A percentile compares a stretch with the other conserved stretches of the same genome.
These are phyloP conservation scores for Drosophila mercatorum DNA, from an alignment of 2,888 invertebrate species.

Conservation along the genomic window DNA sequence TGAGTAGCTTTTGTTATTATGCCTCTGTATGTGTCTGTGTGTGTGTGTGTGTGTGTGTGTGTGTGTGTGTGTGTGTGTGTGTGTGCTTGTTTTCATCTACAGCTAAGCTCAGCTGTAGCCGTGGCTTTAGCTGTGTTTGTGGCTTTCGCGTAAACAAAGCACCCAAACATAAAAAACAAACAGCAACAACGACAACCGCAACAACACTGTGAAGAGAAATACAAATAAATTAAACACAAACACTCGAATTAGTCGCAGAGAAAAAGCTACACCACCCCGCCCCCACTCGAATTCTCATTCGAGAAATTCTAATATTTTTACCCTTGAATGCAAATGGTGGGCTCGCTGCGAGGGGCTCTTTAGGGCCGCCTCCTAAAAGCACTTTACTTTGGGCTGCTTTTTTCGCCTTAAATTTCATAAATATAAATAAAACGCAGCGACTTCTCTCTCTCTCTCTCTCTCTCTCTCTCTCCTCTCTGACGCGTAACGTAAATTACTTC, in stretches of 20 bases:
- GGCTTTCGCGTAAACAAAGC: constrained; percentile 59
- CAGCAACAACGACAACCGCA: not conserved
- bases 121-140: constrained; percentile 35
- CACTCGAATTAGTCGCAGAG: constrained; percentile 32
- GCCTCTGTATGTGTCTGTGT: constrained; percentile 15
- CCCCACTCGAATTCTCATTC: constrained; percentile 20
- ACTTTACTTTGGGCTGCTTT: constrained; percentile 58
- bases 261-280: too few relatives aligned
- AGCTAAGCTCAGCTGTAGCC: constrained; percentile 51
- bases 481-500: constrained; percentile 68
- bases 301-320: constrained; percentile 68
- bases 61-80: constrained; percentile 32
- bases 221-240: constrained; percentile 31
- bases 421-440: constrained; percentile 52
- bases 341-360: not conserved
- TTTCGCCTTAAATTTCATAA: constrained; percentile 41
- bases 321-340: constrained; percentile 68
- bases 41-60: constrained; percentile 28
- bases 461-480: constrained; percentile 21
- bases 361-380: constrained; percentile 34
- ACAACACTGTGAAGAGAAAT: constrained; percentile 4
- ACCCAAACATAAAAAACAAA: constrained; percentile 31
- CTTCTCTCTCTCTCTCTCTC: constrained; percentile 36
- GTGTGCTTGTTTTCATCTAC: constrained; percentile 41
- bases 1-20: constrained; percentile 51